Base-by-base conservation (phyloP, 2,113 vertebrate genomes). In the Saguinus midas region DNA sequence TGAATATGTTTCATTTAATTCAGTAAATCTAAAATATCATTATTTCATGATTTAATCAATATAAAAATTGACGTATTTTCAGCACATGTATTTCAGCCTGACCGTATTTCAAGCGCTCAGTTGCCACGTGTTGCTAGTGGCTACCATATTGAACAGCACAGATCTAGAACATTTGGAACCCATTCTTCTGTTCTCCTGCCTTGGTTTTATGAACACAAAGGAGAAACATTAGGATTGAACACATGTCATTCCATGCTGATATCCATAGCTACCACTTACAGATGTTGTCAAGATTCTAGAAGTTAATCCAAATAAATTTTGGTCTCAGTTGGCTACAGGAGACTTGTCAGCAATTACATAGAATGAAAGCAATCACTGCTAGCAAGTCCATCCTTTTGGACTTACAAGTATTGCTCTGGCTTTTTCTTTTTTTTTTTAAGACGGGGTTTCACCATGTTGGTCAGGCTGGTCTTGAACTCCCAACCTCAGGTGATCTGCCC, bases 221-320 rank as follows among this genome's bases (percentile, higher is more conserved):
- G 45, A 61, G 79, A 90, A 82, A 70, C 27, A 20, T 64, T 82
- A 32, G 52, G 25, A 43, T 78, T 81, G 43, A 88, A 73, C 32
- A 61, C 70, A 87, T 85, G 35, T 82, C 83, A 48, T 70, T 70
- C 80, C 84, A 52, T 73, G 17, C 52, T 68, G 50, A 29, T 55
- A 78, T 37, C 57, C 14, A 1, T 43, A 98, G 98, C 92, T 96
- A 92, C 98, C 84, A 90, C 98, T 29, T 75, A 48, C 45, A 93
- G 87, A 52, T 73, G 40, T 80, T 95, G 94, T 43, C 81, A 76
- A 91, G 57, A 75, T 89, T 58, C 37, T 43, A 89, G 90, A 98
- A 97, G 98, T 96, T 98, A 96, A 98, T 99, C 98, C 98, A 98
- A 98, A 98, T 98, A 98, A 98, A 97, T 99, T 98, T 98, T 98